A percentile compares a stretch with the other conserved stretches of the same genome.
Conservation (phyloP, 2,888 invertebrate species). For the Nomada hirtipes region DNA sequence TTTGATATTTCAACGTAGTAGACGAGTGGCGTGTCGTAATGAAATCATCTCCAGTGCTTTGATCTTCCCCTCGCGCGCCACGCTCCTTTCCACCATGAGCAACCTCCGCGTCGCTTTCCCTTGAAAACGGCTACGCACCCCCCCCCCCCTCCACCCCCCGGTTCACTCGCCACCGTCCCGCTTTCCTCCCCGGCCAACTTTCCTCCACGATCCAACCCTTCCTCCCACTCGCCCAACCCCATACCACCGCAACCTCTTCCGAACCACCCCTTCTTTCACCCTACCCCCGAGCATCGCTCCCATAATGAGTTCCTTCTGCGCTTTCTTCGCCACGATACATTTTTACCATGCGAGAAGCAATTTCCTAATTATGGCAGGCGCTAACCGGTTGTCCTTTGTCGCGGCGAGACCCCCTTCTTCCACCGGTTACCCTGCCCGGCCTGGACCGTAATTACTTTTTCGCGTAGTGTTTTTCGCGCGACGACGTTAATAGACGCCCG, state of each 20-base stretch:
- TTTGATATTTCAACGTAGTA: slow-evolving; percentile 83
- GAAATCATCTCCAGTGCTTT: slow-evolving; percentile 84
- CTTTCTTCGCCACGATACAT: slow-evolving; percentile 68
- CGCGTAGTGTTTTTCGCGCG: slow-evolving; percentile 42
- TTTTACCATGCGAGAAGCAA: slow-evolving; percentile 70
- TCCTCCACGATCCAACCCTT: slow-evolving; percentile 42
- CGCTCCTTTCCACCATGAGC: slow-evolving; percentile 64
- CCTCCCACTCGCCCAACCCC: slow-evolving; percentile 27
- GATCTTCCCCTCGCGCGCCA: slow-evolving; percentile 79
- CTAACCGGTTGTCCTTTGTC: slow-evolving; percentile 67
- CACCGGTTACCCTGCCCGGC: slow-evolving; percentile 29
- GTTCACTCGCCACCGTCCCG: slow-evolving; percentile 48
- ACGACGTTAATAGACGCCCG: slow-evolving; percentile 47
- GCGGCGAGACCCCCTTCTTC: slow-evolving; percentile 23
- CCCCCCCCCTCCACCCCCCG: slow-evolving; percentile 36
- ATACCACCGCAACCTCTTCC: neutral
- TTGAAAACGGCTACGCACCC: slow-evolving; percentile 67
- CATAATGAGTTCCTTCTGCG: slow-evolving; percentile 68
- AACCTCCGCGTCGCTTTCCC: slow-evolving; percentile 70
- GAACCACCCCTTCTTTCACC: slow-evolving; percentile 3
- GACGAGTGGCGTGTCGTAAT: slow-evolving; percentile 83
- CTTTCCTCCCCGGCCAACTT: slow-evolving; percentile 53
- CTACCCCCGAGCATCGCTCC: slow-evolving; percentile 34
- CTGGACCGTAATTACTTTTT: slow-evolving; percentile 56
- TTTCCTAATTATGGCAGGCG: slow-evolving; percentile 74